phyloP scores from a whole-genome alignment of 2,113 vertebrate genomes.

The Brienomyrus longianalis region DNA sequence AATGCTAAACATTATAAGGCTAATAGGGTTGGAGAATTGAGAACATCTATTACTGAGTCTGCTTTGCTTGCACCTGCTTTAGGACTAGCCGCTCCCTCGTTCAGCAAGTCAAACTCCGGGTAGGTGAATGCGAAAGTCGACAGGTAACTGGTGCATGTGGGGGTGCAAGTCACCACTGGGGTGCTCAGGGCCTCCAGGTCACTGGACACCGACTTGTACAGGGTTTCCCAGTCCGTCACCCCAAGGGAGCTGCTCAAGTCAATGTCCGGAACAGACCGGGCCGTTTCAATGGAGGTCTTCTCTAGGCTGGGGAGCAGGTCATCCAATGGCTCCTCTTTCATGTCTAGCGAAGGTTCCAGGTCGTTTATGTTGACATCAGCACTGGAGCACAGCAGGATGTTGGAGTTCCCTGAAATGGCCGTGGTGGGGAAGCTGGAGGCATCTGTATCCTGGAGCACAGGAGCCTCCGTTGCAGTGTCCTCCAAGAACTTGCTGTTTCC shows the following conservation, averaged over 20 bases:
- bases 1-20: constrained; percentile 71
- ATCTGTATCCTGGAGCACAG: constrained; percentile 56
- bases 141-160: constrained; percentile 84
- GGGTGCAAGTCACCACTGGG: constrained; percentile 88
- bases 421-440: constrained; percentile 59
- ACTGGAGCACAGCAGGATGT: constrained; percentile 64
- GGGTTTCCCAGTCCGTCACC: constrained; percentile 90
- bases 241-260: constrained; percentile 87
- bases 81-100: constrained; percentile 74
- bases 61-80: constrained; percentile 81
- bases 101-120: constrained; percentile 81
- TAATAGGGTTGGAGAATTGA: constrained; percentile 93
- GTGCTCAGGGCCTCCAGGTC: constrained; percentile 95
- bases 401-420: constrained; percentile 68
- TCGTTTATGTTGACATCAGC: constrained; percentile 64
- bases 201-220: constrained; percentile 70
- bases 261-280: constrained; percentile 89
- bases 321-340: constrained; percentile 84
- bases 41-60: constrained; percentile 82
- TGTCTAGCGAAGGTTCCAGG: constrained; percentile 68
- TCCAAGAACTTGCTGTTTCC: constrained; percentile 57
- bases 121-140: constrained; percentile 92
- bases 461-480: constrained; percentile 10
- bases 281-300: constrained; percentile 71
- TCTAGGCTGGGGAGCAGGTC: constrained; percentile 69